Evolutionary conservation across 1,140 invertebrate genomes (phyloP), one percentile per base, ranked within the genome.

Genomic region (Macrostomum lignano): DNA sequence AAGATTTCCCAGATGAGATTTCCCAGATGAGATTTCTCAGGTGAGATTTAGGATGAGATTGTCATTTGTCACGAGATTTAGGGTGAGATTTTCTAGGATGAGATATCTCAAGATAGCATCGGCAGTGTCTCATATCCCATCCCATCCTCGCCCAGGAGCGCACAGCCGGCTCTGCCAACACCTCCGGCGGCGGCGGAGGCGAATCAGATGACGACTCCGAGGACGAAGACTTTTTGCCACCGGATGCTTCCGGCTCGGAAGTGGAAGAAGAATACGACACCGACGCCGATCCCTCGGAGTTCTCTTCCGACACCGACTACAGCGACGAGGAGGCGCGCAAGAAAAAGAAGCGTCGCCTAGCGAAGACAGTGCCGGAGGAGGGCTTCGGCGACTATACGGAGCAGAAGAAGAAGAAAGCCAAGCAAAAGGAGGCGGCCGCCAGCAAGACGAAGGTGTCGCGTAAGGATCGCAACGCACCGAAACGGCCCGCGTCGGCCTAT

Each of bases 401-500:
- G 20, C 63, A 61, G 3, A 61, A 62, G 34, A 78, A 77, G 46
- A 72, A 47, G 19, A 7, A 33, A 33, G 14, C 33, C 4, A 14
- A 35, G 7, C 9, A 33, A 17, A 28, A 35, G 17, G 36, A 4
- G 9, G 17, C 2, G 6, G 11, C 21, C 19, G 29, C 21, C 5
- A 31, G 28, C 13, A 28, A 25, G n/a, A 21, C 20, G 17, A 38
- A 33, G 14, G 33, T 13, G 11, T 22, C 21, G 17, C 30, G 31
- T 15, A 40, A 73, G 41, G 69, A 73, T 34, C 76, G 71, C 45
- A 74, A 79, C 47, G 74, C 68, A 43, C 86, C 86, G 0, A 96
- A 94, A 48, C 63, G 79, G n/a, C 71, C 82, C 1, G 58, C 69
- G 24, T 72, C 76, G 3, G 82, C 79, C 0, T 96, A 79, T 51